Percentiles rank a stretch among this genome's conserved stretches.
phyloP scores from a whole-genome alignment of 2,888 invertebrate genomes.

The Agrypnus murinus region DNA sequence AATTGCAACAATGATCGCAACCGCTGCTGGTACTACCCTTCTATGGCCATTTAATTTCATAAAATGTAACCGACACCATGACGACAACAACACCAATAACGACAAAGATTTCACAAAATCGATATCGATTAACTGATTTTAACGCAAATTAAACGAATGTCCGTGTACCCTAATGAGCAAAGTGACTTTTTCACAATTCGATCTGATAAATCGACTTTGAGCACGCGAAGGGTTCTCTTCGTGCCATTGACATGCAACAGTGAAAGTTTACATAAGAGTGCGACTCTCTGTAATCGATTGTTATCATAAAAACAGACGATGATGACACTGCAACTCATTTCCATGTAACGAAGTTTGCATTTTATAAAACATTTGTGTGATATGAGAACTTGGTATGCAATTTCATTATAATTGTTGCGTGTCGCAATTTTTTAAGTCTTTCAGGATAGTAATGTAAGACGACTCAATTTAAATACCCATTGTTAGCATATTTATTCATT shows the following conservation, averaged over 20 bases:
- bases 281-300: constrained; percentile 26
- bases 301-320: constrained; percentile 30
- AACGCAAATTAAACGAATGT: constrained; percentile 25
- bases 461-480: too few species aligned
- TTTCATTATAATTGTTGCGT: neutral
- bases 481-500: too few species aligned
- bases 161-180: constrained; percentile 26
- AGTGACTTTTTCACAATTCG: constrained; percentile 8
- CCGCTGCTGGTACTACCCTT: neutral
- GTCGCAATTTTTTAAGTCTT: neutral
- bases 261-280: constrained; percentile 34
- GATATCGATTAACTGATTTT: constrained; percentile 24
- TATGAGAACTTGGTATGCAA: neutral
- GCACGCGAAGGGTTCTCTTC: constrained; percentile 30
- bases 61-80: too few species aligned
- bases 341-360: constrained; percentile 27
- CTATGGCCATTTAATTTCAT: neutral
- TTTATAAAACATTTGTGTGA: constrained; percentile 15
- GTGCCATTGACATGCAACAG: constrained; percentile 35
- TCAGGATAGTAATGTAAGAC: constrained; percentile 9
- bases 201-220: constrained; percentile 17
- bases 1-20: neutral
- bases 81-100: too few species aligned
- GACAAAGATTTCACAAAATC: constrained; percentile 10
- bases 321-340: constrained; percentile 39